Percentiles rank a stretch among this genome's conserved stretches.
These are phyloP conservation scores for Apomyelois bistriatella DNA, from an alignment of 2,888 invertebrate genomes.

Conservation along the genomic window DNA sequence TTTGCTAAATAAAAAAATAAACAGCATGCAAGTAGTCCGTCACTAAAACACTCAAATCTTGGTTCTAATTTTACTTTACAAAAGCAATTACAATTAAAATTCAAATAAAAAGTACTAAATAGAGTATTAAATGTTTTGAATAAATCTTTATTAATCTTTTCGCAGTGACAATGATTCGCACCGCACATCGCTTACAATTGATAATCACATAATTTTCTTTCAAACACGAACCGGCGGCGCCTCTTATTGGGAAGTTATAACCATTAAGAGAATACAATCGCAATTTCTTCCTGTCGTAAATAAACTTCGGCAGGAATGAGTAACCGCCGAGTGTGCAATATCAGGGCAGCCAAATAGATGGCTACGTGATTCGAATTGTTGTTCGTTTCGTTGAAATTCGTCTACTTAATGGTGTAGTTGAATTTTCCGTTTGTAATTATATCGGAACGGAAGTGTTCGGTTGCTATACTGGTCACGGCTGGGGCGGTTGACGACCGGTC, in stretches of 20 bases:
- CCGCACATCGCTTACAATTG: background rate
- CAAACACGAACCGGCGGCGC: constrained; percentile 32
- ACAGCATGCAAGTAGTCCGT: background rate
- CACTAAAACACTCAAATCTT: no score
- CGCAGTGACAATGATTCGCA: background rate
- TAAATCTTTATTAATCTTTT: background rate
- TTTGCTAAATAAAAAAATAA: background rate
- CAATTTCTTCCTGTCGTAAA: constrained; percentile 78
- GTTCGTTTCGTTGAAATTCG: constrained; percentile 56
- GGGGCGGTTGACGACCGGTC: constrained; percentile 58
- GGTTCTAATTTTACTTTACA: no score
- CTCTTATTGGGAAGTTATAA: constrained; percentile 68
- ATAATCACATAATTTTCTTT: constrained; percentile 24
- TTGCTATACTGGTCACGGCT: constrained; percentile 70
- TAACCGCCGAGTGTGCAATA: constrained; percentile 74
- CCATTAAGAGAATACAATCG: constrained; percentile 73
- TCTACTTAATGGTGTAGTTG: constrained; percentile 63
- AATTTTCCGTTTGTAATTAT: constrained; percentile 75
- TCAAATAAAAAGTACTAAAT: no score
- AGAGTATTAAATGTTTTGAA: no score
- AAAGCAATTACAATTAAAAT: no score
- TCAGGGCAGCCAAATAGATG: constrained; percentile 70
- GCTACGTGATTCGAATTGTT: constrained; percentile 66
- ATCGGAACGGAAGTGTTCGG: constrained; percentile 69
- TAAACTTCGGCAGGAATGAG: constrained; percentile 70